Conservation (phyloP, 2,888 invertebrate genomes). For the Acronicta psi region DNA sequence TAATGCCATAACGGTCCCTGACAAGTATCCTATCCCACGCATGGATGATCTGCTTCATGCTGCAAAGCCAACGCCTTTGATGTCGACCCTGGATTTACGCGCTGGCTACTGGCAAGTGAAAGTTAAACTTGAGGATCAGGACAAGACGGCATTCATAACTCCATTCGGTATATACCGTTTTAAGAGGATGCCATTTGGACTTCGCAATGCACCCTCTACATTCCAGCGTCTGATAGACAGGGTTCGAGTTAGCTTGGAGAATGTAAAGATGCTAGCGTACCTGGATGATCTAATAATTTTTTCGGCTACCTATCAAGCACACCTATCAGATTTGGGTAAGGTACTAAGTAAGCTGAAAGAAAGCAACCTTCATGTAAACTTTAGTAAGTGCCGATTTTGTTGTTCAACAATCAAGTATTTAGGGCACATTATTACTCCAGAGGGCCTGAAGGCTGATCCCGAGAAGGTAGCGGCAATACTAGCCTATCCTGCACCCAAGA, state of each 20-base stretch:
- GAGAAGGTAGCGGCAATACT: slow-evolving; percentile 39
- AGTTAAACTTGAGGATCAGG: not conserved
- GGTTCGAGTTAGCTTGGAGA: slow-evolving; percentile 5
- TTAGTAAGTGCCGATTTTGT: slow-evolving; percentile 46
- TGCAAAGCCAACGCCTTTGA: slow-evolving; percentile 16
- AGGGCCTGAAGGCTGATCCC: slow-evolving; percentile 46
- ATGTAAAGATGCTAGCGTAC: slow-evolving; percentile 13
- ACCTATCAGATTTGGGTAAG: slow-evolving; percentile 19
- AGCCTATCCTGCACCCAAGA: slow-evolving; percentile 5
- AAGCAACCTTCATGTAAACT: slow-evolving; percentile 42
- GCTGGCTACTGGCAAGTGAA: slow-evolving; percentile 21
- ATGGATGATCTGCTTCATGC: slow-evolving; percentile 3
- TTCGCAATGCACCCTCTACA: slow-evolving; percentile 12
- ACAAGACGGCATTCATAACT: slow-evolving; percentile 14
- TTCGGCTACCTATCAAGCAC: slow-evolving; percentile 11
- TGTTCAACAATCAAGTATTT: slow-evolving; percentile 49
- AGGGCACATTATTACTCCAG: slow-evolving; percentile 47
- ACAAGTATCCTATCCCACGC: slow-evolving; percentile 4
- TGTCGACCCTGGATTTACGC: slow-evolving; percentile 14
- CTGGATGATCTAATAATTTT: slow-evolving; percentile 8
- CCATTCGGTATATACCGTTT: slow-evolving; percentile 11
- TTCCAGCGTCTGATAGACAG: slow-evolving; percentile 31
- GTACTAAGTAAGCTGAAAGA: slow-evolving; percentile 34
- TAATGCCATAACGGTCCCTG: slow-evolving; percentile 8
- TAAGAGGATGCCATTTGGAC: slow-evolving; percentile 12